Percentiles rank a stretch among this genome's conserved stretches.
phyloP scores from a whole-genome alignment of 1,140 invertebrate species.

The Gerris buenoi region DNA sequence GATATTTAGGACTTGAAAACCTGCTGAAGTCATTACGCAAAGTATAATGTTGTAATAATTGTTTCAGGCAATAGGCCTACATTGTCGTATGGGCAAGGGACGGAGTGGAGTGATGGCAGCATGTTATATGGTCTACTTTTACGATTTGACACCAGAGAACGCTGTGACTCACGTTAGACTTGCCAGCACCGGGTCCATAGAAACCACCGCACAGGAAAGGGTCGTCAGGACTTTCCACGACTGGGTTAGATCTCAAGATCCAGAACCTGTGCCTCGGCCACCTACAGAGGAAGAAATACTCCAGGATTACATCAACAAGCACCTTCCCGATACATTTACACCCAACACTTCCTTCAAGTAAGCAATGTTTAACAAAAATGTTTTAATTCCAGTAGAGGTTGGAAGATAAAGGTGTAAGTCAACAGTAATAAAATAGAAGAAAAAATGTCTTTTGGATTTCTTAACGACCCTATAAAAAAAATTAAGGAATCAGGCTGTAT shows the following conservation, averaged over 20 bases:
- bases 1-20: too few relatives aligned
- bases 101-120: conserved; percentile 52
- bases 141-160: conserved; percentile 38
- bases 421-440: too few relatives aligned
- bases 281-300: not conserved
- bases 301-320: not conserved
- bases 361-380: too few relatives aligned
- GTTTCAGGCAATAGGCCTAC: conserved; percentile 50
- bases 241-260: conserved; percentile 8
- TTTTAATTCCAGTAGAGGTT: too few relatives aligned
- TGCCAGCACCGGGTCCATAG: conserved; percentile 46
- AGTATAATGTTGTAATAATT: too few relatives aligned
- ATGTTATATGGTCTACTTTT: conserved; percentile 48
- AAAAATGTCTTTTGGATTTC: too few relatives aligned
- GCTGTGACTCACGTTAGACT: conserved; percentile 45
- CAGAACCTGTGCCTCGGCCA: not conserved
- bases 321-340: not conserved
- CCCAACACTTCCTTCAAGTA: not conserved
- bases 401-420: too few relatives aligned
- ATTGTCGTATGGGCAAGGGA: conserved; percentile 49
- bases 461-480: too few relatives aligned
- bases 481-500: too few relatives aligned
- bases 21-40: too few relatives aligned
- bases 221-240: conserved; percentile 16
- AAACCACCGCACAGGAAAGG: conserved; percentile 43